Evolutionary conservation across 2,113 vertebrate species (phyloP).

Genomic region (Passer montanus): DNA sequence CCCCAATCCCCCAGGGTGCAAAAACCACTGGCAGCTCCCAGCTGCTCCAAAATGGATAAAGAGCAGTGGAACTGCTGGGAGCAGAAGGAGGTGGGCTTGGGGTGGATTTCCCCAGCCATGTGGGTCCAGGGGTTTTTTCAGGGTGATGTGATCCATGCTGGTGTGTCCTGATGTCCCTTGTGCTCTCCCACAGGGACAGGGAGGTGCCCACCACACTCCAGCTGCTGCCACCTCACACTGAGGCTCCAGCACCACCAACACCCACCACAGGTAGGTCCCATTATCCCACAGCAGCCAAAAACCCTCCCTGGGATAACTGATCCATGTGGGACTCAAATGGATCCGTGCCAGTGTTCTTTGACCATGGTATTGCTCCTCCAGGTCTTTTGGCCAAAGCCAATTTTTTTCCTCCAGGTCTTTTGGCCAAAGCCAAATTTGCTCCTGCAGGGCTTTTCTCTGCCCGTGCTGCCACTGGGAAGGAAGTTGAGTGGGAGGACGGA

Average conservation of each 20-base stretch:
- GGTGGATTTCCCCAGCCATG: not conserved
- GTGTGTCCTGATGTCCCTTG: not conserved
- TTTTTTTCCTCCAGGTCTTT: no score
- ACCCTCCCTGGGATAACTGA: not conserved
- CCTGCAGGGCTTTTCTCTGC: not conserved
- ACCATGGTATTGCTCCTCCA: fast-evolving
- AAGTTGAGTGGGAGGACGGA: fast-evolving
- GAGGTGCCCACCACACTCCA: not conserved
- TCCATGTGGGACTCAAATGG: fast-evolving
- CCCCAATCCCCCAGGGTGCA: fast-evolving
- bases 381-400: not conserved
- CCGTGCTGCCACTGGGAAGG: not conserved
- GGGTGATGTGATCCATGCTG: fast-evolving
- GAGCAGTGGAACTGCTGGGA: not conserved
- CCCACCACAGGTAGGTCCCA: not conserved
- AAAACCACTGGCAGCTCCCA: not conserved
- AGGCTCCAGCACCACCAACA: not conserved
- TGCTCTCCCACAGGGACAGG: not conserved
- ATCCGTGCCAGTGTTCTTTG: fast-evolving
- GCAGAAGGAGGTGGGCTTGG: not conserved
- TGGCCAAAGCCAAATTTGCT: no score
- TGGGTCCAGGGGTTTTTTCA: fast-evolving
- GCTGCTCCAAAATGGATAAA: not conserved
- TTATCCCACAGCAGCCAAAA: not conserved
- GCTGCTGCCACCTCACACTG: not conserved